These are phyloP conservation scores for Epinotia demarniana DNA, from an alignment of 2,888 invertebrate species.

Conservation along the genomic window DNA sequence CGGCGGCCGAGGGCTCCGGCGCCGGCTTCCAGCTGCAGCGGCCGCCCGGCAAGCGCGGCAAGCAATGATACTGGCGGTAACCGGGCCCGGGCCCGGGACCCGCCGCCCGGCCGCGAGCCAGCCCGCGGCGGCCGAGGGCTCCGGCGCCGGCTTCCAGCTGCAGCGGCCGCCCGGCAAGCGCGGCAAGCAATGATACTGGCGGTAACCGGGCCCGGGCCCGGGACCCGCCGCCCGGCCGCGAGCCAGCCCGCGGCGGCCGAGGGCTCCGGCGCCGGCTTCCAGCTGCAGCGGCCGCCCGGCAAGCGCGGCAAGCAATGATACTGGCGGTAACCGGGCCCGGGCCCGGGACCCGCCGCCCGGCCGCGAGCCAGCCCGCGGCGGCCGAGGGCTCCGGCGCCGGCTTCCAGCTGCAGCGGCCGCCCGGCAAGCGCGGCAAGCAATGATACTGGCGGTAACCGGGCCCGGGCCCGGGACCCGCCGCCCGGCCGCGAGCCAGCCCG, in stretches of 20 bases:
- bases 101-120: slow-evolving; percentile 46
- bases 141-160: slow-evolving; percentile 86
- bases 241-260: slow-evolving; percentile 52
- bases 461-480: slow-evolving; percentile 54
- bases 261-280: slow-evolving; percentile 82
- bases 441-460: slow-evolving; percentile 83
- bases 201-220: too few species aligned
- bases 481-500: slow-evolving; percentile 6
- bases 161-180: slow-evolving; percentile 90
- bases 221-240: slow-evolving; percentile 45
- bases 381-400: slow-evolving; percentile 59
- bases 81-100: slow-evolving; percentile 51
- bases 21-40: slow-evolving; percentile 89
- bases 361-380: slow-evolving; percentile 49
- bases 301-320: slow-evolving; percentile 89
- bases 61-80: slow-evolving; percentile 86
- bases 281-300: slow-evolving; percentile 89
- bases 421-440: slow-evolving; percentile 88
- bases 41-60: slow-evolving; percentile 89
- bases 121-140: slow-evolving; percentile 55
- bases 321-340: too few species aligned
- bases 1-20: slow-evolving; percentile 58
- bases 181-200: slow-evolving; percentile 87
- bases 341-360: slow-evolving; percentile 46
- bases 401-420: slow-evolving; percentile 90